Evolutionary conservation across 2,888 invertebrate genomes (phyloP), one percentile per base, ranked within the genome.

Genomic region (Trileptium ribeirensis): DNA sequence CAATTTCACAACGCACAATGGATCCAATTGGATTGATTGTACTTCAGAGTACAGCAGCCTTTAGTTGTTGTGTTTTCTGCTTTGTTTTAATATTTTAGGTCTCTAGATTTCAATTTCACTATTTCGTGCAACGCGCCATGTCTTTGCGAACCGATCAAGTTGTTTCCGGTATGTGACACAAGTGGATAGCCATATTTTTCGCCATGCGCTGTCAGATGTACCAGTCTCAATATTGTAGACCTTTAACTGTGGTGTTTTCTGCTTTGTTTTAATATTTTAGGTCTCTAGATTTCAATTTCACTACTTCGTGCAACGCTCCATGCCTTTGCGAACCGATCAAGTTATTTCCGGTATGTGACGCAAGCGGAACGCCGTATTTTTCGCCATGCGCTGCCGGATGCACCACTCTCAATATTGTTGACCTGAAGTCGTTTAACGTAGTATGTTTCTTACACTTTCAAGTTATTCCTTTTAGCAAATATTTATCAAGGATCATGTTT

Each of bases 311-410:
- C 83, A 86, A 88, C 81, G 70, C 78, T 2, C 86, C 85, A 67
- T 89, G 89, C 84, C 83, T 84, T 37, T 89, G 89, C 82, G 86
- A 87, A 0, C 84, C 85, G 0, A 83, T 85, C 39, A 87, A 87
- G 0, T 84, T 88, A 75, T 89, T 88, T 83, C 89, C 89, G 0
- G 86, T 89, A 1, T 89, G 89, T 84, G 87, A 86, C 79, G 78
- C 80, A 15, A 83, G 85, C 77, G 86, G 87, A 34, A 83, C 84
- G 1, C 86, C 87, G 1, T 89, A 86, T 82, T 89, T 88, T 81
- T 88, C 88, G 0, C 89, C 89, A 0, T 89, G 89, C 83, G 83
- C 86, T 78, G 87, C 87, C 8, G 87, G 87, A 0, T 88, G 87
- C 81, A 80, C 78, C 8, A 67, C 77, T 29, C 1, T 74, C 31